Evolutionary conservation across 2,888 invertebrate genomes (phyloP).

Genomic region (Mechanitis mazaeus): DNA sequence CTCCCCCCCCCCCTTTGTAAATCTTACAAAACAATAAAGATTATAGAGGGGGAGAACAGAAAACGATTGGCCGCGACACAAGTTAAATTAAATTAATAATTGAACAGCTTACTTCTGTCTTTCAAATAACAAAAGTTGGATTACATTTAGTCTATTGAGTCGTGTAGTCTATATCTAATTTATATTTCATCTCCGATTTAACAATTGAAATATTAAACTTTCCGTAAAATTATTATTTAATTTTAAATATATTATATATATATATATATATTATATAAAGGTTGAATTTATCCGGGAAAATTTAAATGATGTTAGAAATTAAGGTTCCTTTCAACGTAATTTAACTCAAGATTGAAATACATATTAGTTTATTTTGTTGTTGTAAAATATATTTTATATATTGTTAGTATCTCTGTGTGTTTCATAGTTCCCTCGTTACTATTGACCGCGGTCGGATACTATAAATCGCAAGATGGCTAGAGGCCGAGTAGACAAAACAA

Average conservation of each 20-base stretch:
- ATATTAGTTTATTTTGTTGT: no score
- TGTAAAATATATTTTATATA: no score
- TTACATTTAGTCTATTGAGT: constrained; percentile 8
- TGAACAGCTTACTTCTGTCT: constrained; percentile 23
- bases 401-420: no score
- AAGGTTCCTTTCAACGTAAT: no score
- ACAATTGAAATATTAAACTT: background rate
- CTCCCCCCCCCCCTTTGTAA: constrained; percentile 1
- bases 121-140: constrained; percentile 22
- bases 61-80: constrained; percentile 22
- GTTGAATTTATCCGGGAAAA: no score
- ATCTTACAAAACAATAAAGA: constrained; percentile 17
- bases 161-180: background rate
- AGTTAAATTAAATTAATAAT: constrained; percentile 28
- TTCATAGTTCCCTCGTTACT: background rate
- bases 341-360: no score
- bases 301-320: no score
- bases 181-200: background rate
- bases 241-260: background rate
- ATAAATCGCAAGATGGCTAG: constrained; percentile 43
- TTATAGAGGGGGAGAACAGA: constrained; percentile 20
- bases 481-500: constrained; percentile 59
- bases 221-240: background rate
- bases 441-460: constrained; percentile 23
- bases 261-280: no score